Base-by-base conservation (phyloP, 2,797 vertebrate species). In the Poecilia wingei region DNA sequence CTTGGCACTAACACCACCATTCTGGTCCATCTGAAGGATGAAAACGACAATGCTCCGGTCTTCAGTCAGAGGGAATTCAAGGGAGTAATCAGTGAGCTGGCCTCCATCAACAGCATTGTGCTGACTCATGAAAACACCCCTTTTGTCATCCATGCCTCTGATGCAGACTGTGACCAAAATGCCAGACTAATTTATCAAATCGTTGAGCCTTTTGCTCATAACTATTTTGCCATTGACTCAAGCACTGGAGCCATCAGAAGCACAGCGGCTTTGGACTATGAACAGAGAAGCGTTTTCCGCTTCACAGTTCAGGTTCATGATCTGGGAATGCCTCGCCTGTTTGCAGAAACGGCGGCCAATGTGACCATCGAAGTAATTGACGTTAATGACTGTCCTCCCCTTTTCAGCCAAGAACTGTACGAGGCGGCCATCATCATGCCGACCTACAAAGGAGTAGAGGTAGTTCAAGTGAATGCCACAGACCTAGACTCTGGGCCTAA, bases 221-320 rank as follows among this genome's bases (percentile, higher is more conserved):
- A 96, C 78, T 98, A 98, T 86, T 99, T 99, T 84, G 95, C 97
- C 74, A 97, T 99, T 49, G 98, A 99, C 88, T 97, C 98, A 0
- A 99, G 96, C 91, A 99, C 98, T 0, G 98, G 98, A 81, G 98
- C 98, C 16, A 95, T 99, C 92, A 96, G 96, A 72, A 97, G 97
- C 3, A 95, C 96, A 20, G 92, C 95, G 22, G 88, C 95, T 72
- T 91, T 99, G 94, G 97, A 99, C 94, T 98, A 98, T 0, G 98
- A 99, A 84, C 94, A 97, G 80, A 96, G 94, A 76, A 97, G 91
- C 41, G 82, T 95, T 89, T 99, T 98, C 90, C 96, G 75, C 82
- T 99, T 99, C 76, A 97, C 98, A 0, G 98, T 99, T n/a, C 98
- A 99, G 92, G 98, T 98, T 13, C 97, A 98, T 13, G 98, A 99